These are phyloP conservation scores for Phortica magna DNA, from an alignment of 2,888 invertebrate species.

Conservation along the genomic window DNA sequence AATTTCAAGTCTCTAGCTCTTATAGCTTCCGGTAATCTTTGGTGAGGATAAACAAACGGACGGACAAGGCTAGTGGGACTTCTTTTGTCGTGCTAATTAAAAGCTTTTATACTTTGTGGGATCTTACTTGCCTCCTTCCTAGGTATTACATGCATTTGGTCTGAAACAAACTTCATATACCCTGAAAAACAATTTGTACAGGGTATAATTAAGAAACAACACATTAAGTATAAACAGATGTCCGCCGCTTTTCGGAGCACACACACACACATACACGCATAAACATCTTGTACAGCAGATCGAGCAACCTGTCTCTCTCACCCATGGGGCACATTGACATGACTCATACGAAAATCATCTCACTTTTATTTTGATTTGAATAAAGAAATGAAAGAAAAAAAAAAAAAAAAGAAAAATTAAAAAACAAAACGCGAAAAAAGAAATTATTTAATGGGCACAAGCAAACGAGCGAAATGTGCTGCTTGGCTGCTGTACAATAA, in stretches of 20 bases:
- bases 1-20: too few species aligned
- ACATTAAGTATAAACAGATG: constrained; percentile 38
- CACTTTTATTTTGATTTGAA: constrained; percentile 56
- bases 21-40: too few species aligned
- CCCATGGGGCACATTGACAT: constrained; percentile 40
- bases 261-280: constrained; percentile 48
- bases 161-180: too few species aligned
- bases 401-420: constrained; percentile 13
- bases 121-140: too few species aligned
- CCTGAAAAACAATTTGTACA: too few species aligned
- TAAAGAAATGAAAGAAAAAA: not conserved
- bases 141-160: too few species aligned
- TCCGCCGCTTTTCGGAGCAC: constrained; percentile 36
- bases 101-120: too few species aligned
- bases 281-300: constrained; percentile 41
- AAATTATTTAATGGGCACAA: constrained; percentile 55
- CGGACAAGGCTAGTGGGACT: too few species aligned
- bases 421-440: constrained; percentile 37
- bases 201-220: too few species aligned
- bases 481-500: constrained; percentile 9
- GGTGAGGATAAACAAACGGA: too few species aligned
- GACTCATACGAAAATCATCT: constrained; percentile 69
- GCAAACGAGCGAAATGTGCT: constrained; percentile 25
- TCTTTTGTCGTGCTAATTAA: too few species aligned
- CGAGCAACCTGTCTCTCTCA: constrained; percentile 46